Percentiles rank a stretch among this genome's conserved stretches.
Evolutionary conservation across 2,113 vertebrate genomes (phyloP).

Genomic region (Ailuropoda melanoleuca): DNA sequence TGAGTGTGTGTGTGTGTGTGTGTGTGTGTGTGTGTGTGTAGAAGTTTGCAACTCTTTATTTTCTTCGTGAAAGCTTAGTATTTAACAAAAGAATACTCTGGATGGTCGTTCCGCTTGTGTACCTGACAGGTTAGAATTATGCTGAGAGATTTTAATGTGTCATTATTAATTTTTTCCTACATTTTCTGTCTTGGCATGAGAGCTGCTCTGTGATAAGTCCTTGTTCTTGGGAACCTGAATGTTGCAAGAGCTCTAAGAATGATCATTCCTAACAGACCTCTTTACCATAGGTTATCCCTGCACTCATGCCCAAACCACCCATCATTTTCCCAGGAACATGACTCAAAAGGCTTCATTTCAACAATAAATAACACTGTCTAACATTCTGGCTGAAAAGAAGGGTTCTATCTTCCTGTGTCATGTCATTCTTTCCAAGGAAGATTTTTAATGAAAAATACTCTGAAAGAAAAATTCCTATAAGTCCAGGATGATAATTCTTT

Average conservation of each 20-base stretch:
- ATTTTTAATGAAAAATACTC: constrained; percentile 4
- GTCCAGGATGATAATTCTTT: neutral
- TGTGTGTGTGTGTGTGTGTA: neutral
- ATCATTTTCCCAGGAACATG: neutral
- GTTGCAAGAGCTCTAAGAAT: neutral
- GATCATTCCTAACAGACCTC: neutral
- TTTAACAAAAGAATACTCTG: neutral
- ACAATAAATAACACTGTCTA: neutral
- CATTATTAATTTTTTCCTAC: neutral
- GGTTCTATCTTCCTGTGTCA: neutral
- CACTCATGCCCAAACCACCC: neutral
- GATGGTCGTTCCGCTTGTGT: neutral
- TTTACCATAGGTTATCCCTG: neutral
- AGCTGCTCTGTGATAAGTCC: neutral
- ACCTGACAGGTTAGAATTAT: neutral
- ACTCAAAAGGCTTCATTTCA: neutral
- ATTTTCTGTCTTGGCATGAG: neutral
- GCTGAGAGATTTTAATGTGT: neutral
- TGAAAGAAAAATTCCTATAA: neutral
- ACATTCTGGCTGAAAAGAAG: neutral
- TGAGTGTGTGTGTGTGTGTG: neutral
- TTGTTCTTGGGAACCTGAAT: neutral
- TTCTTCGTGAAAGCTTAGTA: neutral
- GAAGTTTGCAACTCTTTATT: neutral
- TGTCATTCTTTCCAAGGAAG: neutral